Evolutionary conservation across 1,140 invertebrate species (phyloP).

Genomic region (Dysdera silvatica): DNA sequence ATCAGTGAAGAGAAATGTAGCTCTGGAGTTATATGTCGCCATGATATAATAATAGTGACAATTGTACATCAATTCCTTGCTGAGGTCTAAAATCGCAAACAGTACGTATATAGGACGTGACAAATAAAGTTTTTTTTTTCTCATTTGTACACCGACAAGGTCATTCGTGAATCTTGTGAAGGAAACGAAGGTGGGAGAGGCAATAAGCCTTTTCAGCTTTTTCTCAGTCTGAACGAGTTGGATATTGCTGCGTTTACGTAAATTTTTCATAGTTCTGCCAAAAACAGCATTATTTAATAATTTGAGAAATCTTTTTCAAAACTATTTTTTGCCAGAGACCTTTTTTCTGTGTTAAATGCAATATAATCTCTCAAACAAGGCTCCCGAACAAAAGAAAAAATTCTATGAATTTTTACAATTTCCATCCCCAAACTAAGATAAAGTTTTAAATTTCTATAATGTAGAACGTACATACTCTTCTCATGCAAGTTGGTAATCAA

Average conservation of each 20-base stretch:
- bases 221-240: background rate
- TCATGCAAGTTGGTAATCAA: slow-evolving; percentile 42
- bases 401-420: slow-evolving; percentile 32
- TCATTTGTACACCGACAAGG: background rate
- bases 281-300: slow-evolving; percentile 3
- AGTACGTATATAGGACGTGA: background rate
- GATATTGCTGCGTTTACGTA: background rate
- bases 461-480: too few species aligned
- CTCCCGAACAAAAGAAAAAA: slow-evolving; percentile 29
- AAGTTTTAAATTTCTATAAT: slow-evolving; percentile 49
- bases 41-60: slow-evolving; percentile 34
- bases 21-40: background rate
- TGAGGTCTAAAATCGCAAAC: slow-evolving; percentile 1
- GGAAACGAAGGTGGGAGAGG: slow-evolving; percentile 33
- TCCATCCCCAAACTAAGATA: slow-evolving; percentile 42
- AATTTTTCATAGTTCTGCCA: background rate
- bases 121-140: background rate
- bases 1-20: background rate
- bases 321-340: too few species aligned
- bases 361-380: background rate
- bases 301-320: slow-evolving; percentile 24
- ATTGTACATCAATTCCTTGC: slow-evolving; percentile 36
- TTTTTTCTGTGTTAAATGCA: slow-evolving; percentile 42
- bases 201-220: background rate
- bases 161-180: slow-evolving; percentile 17